Base-by-base conservation (phyloP, 2,888 invertebrate genomes). In the Scaeva pyrastri region DNA sequence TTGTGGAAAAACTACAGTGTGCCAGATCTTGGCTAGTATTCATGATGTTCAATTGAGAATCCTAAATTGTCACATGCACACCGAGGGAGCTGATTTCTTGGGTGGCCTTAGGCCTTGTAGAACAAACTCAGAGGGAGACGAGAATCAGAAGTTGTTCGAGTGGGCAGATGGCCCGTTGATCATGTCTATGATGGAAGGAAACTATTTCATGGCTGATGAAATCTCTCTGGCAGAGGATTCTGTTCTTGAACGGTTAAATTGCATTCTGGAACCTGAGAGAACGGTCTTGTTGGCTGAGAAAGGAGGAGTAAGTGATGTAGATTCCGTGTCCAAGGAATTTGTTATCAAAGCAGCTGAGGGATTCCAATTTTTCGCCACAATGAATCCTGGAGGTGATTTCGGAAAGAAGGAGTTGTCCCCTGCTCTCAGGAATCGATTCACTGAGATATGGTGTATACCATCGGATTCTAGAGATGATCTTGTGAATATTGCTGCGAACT, bases 301-400 rank as follows among this genome's bases (percentile, higher is more conserved):
- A 91, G 97, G 97, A 8, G 95, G 94, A 73, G 95, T 94, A 89
- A 93, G 93, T 84, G 94, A 93, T 90, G 21, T 64, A 26, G 89
- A 89, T 21, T 90, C 90, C 11, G 89, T 89, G 2, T 89, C 90
- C 5, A 90, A 92, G 82, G 94, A 94, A 36, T 93, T 94, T 64
- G 94, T 95, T 39, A 93, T 96, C 3, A 94, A 96, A 52, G 94
- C 95, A 0, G 96, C 97, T 75, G 91, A 94, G 7, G 94, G 95
- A 11, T 99, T 99, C 91, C 96, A 97, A 89, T 97, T 99, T 90
- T 94, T 99, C 78, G 98, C 98, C 2, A 99, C 99, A 0, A 99
- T 99, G 99, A 99, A 99, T 93, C 99, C 99, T 8, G 99, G 99
- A 12, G 99, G 99, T 0, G 99, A 99, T 94, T 99, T 97, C 91